Percentiles rank a stretch among this genome's conserved stretches.
Conservation (phyloP, 2,113 vertebrate genomes). For the Argyrosomus japonicus region DNA sequence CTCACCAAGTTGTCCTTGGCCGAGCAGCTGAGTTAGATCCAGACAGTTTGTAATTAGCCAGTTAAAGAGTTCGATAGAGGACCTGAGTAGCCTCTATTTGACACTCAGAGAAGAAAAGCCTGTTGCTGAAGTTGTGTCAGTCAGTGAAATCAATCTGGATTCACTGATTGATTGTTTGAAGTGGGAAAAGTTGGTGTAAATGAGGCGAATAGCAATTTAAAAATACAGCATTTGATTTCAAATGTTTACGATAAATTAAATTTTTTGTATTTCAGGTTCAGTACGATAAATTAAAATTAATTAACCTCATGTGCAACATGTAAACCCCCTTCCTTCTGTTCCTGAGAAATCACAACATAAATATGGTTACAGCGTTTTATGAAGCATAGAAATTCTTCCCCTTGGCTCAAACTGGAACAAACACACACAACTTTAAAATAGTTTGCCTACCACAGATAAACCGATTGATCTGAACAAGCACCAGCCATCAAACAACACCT, state of each 20-base stretch:
- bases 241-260: neutral
- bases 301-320: neutral
- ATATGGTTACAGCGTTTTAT: neutral
- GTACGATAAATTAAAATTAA: neutral
- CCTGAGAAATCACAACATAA: slow-evolving; percentile 7
- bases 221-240: neutral
- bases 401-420: slow-evolving; percentile 9
- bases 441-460: neutral
- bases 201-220: neutral
- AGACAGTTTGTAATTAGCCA: slow-evolving; percentile 41
- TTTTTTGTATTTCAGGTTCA: neutral
- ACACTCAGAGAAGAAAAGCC: slow-evolving; percentile 3
- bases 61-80: slow-evolving; percentile 3
- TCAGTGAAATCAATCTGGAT: slow-evolving; percentile 6
- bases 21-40: slow-evolving; percentile 42
- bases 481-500: slow-evolving; percentile 11
- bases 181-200: slow-evolving; percentile 9
- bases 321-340: neutral
- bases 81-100: slow-evolving; percentile 1
- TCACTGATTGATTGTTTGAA: slow-evolving; percentile 7
- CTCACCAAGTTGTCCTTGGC: slow-evolving; percentile 14
- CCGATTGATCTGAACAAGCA: neutral
- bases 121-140: slow-evolving; percentile 14
- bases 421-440: slow-evolving; percentile 2
- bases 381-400: slow-evolving; percentile 13